Conservation (phyloP, 2,888 invertebrate species). For the Arge pagana region DNA sequence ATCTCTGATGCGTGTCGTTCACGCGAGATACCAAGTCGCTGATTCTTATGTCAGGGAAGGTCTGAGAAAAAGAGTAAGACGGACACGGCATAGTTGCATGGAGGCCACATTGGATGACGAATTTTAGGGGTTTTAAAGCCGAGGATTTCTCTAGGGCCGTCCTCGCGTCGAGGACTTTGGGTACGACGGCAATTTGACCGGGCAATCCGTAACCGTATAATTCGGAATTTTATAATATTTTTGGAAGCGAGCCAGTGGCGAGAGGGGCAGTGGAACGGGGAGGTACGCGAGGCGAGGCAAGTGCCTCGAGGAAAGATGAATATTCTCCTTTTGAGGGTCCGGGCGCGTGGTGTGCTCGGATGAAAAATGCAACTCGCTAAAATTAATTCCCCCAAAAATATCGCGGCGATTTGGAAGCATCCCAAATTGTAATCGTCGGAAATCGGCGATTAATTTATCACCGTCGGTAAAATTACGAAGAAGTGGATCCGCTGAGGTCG, state of each 20-base stretch:
- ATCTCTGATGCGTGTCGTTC: conserved; percentile 5
- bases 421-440: conserved; percentile 57
- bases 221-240: conserved; percentile 58
- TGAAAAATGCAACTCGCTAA: conserved; percentile 55
- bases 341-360: conserved; percentile 35
- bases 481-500: too few species aligned
- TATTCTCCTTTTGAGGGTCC: conserved; percentile 55
- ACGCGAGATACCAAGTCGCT: background rate
- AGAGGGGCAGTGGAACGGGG: conserved; percentile 31
- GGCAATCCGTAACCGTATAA: conserved; percentile 54
- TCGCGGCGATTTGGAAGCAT: conserved; percentile 54
- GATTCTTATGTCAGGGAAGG: too few species aligned
- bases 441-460: conserved; percentile 58
- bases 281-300: conserved; percentile 29
- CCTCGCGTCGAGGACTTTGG: too few species aligned
- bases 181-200: conserved; percentile 53
- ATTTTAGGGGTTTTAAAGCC: too few species aligned
- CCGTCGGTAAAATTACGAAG: too few species aligned
- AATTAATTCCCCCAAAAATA: conserved; percentile 54
- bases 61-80: too few species aligned
- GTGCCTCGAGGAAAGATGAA: conserved; percentile 54
- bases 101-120: too few species aligned
- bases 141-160: too few species aligned
- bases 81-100: too few species aligned
- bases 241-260: conserved; percentile 55